Evolutionary conservation across 2,113 vertebrate genomes (phyloP), one percentile per base, ranked within the genome.

Genomic region (Fukomys damarensis): DNA sequence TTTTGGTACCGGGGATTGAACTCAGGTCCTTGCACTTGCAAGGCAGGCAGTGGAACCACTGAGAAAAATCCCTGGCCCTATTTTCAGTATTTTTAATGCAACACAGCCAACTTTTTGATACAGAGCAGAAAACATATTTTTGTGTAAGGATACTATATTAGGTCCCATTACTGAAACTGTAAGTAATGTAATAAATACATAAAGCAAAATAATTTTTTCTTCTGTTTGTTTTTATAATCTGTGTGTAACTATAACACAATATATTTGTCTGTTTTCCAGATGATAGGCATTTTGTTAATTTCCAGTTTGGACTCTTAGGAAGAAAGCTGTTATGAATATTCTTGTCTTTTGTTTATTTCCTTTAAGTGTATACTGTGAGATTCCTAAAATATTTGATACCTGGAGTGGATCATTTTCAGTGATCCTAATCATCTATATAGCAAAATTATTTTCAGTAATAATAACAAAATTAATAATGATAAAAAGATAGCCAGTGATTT

Each of bases 381-480:
- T 70, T 70, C n/a, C 66, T 70, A 38, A 70, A 70, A 70, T 70
- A 38, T 81, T 74, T 81, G 95, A 52, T 77, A 88, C 35, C 20
- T 84, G 7, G 20, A 86, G 12, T 66, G 58, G 49, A 26, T 66
- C 46, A 66, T 86, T 91, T 91, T 74, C 61, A 56, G 41, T 93
- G 56, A 63, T 86, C 46, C 12, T 14, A 38, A 13, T 72, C 59
- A 46, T 89, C 32, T 81, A 49, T 24, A 96, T 38, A 72, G 19
- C 11, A 66, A 93, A 72, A 58, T 91, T 90, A 49, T 41, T 82
- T 86, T 76, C 56, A 82, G 74, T 70, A 80, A 61, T 80, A 68
- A n/a, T 58, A 35, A 68, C 35, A 58, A 61, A 89, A 79, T 66
- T 22, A 95, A 91, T 68, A 92, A 66, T 65, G 4, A 61, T 11